phyloP scores from a whole-genome alignment of 2,797 vertebrate genomes.

The Galago senegalensis region DNA sequence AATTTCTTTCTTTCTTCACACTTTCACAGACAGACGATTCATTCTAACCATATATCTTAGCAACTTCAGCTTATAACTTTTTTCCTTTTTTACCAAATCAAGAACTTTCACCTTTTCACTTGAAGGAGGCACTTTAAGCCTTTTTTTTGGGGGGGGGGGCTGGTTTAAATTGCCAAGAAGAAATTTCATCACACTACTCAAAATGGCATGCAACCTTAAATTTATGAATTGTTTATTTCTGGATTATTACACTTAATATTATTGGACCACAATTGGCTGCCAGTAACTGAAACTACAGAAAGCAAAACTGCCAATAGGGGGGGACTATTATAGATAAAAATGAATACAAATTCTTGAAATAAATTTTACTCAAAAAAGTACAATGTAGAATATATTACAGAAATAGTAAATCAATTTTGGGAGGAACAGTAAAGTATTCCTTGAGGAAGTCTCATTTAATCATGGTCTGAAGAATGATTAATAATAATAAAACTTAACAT shows the following conservation, averaged over 20 bases:
- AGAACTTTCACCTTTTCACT: neutral
- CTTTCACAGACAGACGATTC: neutral
- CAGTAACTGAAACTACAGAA: neutral
- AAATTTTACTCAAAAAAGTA: neutral
- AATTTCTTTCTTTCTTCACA: neutral
- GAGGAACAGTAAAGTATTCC: neutral
- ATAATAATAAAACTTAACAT: slow-evolving; percentile 14
- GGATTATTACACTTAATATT: neutral
- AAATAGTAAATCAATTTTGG: neutral
- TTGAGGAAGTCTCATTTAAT: slow-evolving; percentile 49
- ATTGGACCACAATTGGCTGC: neutral
- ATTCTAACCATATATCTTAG: neutral
- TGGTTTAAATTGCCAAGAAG: neutral
- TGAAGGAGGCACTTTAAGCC: neutral
- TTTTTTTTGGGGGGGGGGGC: too few relatives aligned
- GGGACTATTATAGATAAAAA: slow-evolving; percentile 11
- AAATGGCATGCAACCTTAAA: neutral
- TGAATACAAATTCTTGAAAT: neutral
- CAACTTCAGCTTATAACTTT: neutral
- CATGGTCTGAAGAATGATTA: neutral
- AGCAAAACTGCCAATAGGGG: neutral
- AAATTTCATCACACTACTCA: neutral
- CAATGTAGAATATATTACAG: neutral
- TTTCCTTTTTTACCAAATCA: neutral
- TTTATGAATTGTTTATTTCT: neutral